Evolutionary conservation across 2,888 invertebrate genomes (phyloP).

Genomic region (Caenorhabditis uteleia): DNA sequence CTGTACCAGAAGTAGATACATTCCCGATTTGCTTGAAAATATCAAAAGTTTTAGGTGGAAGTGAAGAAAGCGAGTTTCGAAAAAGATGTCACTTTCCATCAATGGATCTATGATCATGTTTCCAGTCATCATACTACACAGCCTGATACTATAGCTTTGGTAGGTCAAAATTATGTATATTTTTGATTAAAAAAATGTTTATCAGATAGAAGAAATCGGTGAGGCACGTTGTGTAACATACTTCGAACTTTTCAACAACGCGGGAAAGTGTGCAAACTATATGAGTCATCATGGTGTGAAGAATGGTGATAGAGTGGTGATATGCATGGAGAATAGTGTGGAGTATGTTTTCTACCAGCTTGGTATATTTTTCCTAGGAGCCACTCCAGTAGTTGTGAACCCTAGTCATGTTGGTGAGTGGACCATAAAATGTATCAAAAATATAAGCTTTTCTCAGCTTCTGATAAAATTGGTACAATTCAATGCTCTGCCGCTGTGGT

Average conservation of each 20-base stretch:
- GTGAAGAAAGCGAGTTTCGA: not conserved
- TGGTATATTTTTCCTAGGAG: slow-evolving; percentile 32
- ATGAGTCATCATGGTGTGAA: slow-evolving; percentile 40
- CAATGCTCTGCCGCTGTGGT: slow-evolving; percentile 33
- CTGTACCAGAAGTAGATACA: not conserved
- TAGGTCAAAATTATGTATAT: slow-evolving; percentile 6
- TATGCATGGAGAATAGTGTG: slow-evolving; percentile 47
- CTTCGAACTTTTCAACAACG: slow-evolving; percentile 34
- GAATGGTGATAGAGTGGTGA: slow-evolving; percentile 23
- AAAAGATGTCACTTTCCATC: slow-evolving; percentile 1
- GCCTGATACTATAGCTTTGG: slow-evolving; percentile 34
- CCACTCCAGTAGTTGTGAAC: slow-evolving; percentile 38
- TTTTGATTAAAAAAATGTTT: not conserved
- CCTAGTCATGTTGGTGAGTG: slow-evolving; percentile 38
- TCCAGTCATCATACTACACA: slow-evolving; percentile 10
- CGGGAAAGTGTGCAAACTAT: slow-evolving; percentile 33
- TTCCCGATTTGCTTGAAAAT: no score
- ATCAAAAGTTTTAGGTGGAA: no score
- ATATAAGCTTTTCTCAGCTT: slow-evolving; percentile 8
- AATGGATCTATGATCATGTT: slow-evolving; percentile 37
- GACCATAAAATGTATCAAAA: not conserved
- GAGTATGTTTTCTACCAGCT: slow-evolving; percentile 43
- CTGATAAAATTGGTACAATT: slow-evolving; percentile 27
- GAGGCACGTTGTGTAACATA: slow-evolving; percentile 44
- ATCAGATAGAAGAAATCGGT: slow-evolving; percentile 42